Evolutionary conservation across 2,113 vertebrate genomes (phyloP).

Genomic region (Caracal caracal): DNA sequence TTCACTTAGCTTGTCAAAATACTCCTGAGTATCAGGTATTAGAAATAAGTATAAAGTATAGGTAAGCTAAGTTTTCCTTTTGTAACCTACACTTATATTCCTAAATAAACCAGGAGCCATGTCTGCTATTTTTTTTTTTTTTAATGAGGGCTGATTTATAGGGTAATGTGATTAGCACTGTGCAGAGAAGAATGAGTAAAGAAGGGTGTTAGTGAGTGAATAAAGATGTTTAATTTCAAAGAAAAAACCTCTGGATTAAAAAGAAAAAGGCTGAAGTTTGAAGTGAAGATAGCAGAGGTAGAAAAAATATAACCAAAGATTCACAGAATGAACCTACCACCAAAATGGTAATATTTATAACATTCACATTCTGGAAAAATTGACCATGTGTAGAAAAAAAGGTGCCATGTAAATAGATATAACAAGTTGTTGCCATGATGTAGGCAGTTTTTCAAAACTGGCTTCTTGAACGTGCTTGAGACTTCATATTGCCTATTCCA

Average conservation of each 20-base stretch:
- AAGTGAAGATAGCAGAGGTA: background rate
- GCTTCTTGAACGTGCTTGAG: background rate
- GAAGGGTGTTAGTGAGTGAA: background rate
- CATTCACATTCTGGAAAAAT: background rate
- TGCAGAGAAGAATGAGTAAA: background rate
- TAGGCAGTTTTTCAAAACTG: background rate
- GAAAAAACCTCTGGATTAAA: background rate
- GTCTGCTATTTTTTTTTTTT: background rate
- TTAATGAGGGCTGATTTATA: slow-evolving; percentile 10
- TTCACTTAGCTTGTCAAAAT: background rate
- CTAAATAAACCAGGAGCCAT: background rate
- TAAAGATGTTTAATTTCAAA: slow-evolving; percentile 8
- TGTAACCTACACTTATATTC: background rate
- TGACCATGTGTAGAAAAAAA: background rate
- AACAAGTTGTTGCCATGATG: background rate
- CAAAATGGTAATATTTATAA: background rate
- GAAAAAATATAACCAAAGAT: background rate
- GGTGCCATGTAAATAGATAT: background rate
- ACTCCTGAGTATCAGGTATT: background rate
- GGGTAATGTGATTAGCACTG: background rate
- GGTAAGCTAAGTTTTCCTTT: background rate
- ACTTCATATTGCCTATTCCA: background rate
- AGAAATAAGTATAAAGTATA: background rate
- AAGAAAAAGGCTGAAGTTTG: background rate
- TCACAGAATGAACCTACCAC: background rate